Evolutionary conservation across 2,888 invertebrate species (phyloP), one percentile per base, ranked within the genome.

Genomic region (Meganola albula): DNA sequence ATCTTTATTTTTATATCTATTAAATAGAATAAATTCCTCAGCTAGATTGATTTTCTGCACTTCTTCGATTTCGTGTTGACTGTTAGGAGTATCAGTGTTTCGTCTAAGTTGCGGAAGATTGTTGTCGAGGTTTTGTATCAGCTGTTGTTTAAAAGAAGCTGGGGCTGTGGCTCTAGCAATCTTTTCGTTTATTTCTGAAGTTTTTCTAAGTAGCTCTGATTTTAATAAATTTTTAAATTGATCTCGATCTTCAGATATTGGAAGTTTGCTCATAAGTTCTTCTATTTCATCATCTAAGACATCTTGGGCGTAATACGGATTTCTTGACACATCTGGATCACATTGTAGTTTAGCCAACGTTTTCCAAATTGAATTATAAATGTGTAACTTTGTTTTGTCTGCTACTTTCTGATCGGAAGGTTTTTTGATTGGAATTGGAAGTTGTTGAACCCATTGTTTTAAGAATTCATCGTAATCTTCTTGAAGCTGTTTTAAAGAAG

Each of bases 271-370:
- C 2, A 83, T 34, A 23, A 84, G 44, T 7, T 59, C 56, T 42
- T 77, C 80, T 8, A 82, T 48, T 38, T 78, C 78, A 21, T 74
- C 63, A 24, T 74, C 75, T 12, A 84, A 54, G 2, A 63, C 40
- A 34, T 77, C 74, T 53, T 74, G 65, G 27, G 62, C 75, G 31
- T 65, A 58, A 43, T 70, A 69, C 3, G 54, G 50, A 34, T 79
- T 68, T 4, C 44, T 22, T 31, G 63, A 52, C 16, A 53, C 51
- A 2, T 44, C 50, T 1, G 69, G 70, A 20, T 72, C 60, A 44
- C 65, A 57, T 49, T 69, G 66, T 4, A 75, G 26, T 46, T 72
- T 74, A 1, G 62, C 61, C 1, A 76, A 47, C 7, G 54, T 54
- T 58, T 73, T 67, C 67, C 68, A 73, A 16, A 75, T 46, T 1